phyloP scores from a whole-genome alignment of 2,113 vertebrate genomes.

The Eulemur rufifrons region DNA sequence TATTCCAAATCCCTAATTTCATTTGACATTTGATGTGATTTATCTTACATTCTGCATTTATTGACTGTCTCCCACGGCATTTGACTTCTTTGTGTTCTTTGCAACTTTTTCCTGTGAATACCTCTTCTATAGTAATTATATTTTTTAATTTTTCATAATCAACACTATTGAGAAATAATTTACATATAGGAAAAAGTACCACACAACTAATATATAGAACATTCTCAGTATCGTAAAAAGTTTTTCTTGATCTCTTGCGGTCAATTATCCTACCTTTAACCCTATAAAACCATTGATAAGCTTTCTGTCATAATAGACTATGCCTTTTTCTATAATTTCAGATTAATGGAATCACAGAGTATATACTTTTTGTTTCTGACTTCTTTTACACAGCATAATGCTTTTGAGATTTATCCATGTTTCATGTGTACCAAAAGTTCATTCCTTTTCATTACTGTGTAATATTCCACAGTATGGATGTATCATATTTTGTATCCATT shows the following conservation, averaged over 20 bases:
- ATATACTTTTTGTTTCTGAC: neutral
- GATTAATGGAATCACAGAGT: neutral
- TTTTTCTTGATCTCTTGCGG: neutral
- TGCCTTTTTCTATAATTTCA: neutral
- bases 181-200: neutral
- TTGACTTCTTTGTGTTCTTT: conserved; percentile 4
- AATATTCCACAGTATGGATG: neutral
- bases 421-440: neutral
- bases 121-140: neutral
- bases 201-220: neutral
- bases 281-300: neutral
- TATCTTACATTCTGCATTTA: neutral
- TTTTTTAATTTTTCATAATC: neutral
- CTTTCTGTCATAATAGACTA: neutral
- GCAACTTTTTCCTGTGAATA: neutral
- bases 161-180: neutral
- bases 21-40: neutral
- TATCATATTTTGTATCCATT: neutral
- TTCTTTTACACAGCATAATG: neutral
- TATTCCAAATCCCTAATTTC: neutral
- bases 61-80: neutral
- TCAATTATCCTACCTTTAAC: neutral
- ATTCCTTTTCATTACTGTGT: neutral
- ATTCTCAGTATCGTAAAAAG: no score
- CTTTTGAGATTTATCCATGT: neutral